Evolutionary conservation across 2,797 vertebrate genomes (phyloP).

Genomic region (Austrolebias charrua): DNA sequence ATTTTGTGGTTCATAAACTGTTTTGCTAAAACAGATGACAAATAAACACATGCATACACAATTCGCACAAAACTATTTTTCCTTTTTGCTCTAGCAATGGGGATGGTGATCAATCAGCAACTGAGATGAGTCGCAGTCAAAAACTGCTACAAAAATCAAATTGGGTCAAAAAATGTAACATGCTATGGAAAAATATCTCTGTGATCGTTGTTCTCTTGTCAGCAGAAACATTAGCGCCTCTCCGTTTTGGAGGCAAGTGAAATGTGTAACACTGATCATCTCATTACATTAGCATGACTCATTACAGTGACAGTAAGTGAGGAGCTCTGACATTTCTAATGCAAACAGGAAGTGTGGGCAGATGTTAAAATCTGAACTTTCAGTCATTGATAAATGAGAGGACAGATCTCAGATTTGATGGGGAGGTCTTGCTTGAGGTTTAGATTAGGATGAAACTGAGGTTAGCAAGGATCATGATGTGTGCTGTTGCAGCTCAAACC

Average conservation of each 20-base stretch:
- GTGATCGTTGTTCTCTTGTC: background rate
- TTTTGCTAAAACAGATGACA: too few species aligned
- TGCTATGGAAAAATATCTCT: background rate
- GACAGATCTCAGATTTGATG: background rate
- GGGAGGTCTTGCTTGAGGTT: too few species aligned
- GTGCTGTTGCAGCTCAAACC: too few species aligned
- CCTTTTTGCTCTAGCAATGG: too few species aligned
- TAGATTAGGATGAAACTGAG: too few species aligned
- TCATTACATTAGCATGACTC: background rate
- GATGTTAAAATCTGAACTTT: background rate
- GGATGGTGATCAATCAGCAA: too few species aligned
- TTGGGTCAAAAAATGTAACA: background rate
- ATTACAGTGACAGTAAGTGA: background rate
- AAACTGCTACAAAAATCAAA: background rate
- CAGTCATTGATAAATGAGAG: background rate
- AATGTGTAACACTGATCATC: background rate
- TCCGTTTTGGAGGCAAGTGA: background rate
- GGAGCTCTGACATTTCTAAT: background rate
- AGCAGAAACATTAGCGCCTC: background rate
- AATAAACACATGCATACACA: too few species aligned
- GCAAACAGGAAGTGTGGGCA: background rate
- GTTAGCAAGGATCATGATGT: too few species aligned
- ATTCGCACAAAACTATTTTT: too few species aligned
- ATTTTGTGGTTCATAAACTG: too few species aligned
- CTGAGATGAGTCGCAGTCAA: background rate